Percentiles rank a stretch among this genome's conserved stretches.
Conservation (phyloP, 1,140 invertebrate genomes). For the Brachionus koreanus region DNA sequence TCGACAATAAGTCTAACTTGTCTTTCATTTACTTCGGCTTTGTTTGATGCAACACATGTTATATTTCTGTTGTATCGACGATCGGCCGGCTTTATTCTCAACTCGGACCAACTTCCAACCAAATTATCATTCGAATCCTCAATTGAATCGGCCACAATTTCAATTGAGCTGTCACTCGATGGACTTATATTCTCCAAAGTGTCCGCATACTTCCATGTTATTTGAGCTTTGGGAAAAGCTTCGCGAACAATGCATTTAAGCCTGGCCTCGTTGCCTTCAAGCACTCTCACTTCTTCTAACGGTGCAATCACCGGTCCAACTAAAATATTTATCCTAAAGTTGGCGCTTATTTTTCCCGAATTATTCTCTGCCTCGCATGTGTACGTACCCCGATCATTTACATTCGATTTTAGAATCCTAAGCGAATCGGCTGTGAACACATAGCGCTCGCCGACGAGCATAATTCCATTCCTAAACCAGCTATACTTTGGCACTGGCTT, state of each 20-base stretch:
- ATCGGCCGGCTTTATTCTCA: neutral
- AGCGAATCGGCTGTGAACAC: neutral
- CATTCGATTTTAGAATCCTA: neutral
- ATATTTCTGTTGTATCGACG: neutral
- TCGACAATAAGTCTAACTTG: neutral
- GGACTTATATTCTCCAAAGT: neutral
- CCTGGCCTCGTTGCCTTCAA: neutral
- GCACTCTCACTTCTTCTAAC: neutral
- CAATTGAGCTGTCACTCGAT: neutral
- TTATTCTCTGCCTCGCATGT: slow-evolving; percentile 36
- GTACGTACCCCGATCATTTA: neutral
- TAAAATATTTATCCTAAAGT: neutral
- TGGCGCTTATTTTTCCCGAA: slow-evolving; percentile 15
- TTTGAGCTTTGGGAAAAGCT: slow-evolving; percentile 36
- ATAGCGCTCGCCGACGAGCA: neutral
- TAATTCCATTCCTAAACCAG: slow-evolving; percentile 17
- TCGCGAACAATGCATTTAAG: slow-evolving; percentile 16
- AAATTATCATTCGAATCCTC: neutral
- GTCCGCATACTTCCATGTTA: slow-evolving; percentile 38
- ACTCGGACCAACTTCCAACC: neutral
- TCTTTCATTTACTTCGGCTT: slow-evolving; percentile 9
- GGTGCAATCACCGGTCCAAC: neutral
- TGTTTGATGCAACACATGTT: slow-evolving; percentile 30
- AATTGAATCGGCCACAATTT: neutral
- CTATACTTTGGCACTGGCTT: slow-evolving; percentile 4